These are phyloP conservation scores for Entelurus aequoreus DNA, from an alignment of 2,113 vertebrate species.

Conservation along the genomic window DNA sequence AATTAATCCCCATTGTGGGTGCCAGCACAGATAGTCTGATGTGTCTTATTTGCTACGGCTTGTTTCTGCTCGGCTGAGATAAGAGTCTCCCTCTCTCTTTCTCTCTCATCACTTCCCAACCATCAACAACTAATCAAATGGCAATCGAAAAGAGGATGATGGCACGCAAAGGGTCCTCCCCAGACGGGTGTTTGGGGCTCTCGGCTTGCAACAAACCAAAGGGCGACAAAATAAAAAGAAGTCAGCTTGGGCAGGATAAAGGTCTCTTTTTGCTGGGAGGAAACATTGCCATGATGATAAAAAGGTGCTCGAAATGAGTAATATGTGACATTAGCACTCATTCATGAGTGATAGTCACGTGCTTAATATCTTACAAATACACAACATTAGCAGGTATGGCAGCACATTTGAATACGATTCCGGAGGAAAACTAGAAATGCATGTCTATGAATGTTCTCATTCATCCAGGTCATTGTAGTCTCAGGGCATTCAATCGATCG, in stretches of 20 bases:
- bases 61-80: constrained; percentile 73
- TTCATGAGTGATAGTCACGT: too few species aligned
- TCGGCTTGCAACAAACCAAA: constrained; percentile 52
- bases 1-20: constrained; percentile 81
- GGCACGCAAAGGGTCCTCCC: constrained; percentile 48
- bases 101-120: constrained; percentile 49
- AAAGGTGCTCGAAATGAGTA: constrained; percentile 2
- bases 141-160: constrained; percentile 54
- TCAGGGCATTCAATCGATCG: too few species aligned
- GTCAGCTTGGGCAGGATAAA: constrained; percentile 44
- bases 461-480: too few species aligned
- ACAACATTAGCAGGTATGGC: too few species aligned
- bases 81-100: constrained; percentile 49
- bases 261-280: constrained; percentile 31
- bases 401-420: too few species aligned
- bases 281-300: constrained; percentile 48
- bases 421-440: too few species aligned
- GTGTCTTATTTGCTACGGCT: constrained; percentile 74
- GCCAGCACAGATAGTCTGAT: constrained; percentile 74
- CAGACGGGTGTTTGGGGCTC: constrained; percentile 27
- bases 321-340: neutral
- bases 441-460: too few species aligned
- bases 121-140: constrained; percentile 60
- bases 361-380: too few species aligned
- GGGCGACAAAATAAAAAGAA: constrained; percentile 55